phyloP scores from a whole-genome alignment of 2,113 vertebrate species.

The Cyanoramphus novaezelandiae region DNA sequence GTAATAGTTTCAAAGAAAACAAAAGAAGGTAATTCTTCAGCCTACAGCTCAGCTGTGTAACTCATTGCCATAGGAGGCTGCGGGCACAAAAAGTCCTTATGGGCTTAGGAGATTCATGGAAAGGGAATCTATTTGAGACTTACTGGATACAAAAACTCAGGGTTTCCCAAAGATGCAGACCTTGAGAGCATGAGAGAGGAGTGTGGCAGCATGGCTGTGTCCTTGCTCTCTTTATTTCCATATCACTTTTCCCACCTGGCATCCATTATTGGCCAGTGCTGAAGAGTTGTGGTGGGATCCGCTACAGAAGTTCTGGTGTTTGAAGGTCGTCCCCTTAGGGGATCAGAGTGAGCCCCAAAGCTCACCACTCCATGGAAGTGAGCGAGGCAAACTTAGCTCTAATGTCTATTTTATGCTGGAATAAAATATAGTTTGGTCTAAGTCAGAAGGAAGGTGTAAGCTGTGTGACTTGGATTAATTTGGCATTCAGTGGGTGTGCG shows the following conservation, averaged over 20 bases:
- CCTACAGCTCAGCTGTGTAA: not conserved
- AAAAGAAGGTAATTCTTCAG: not conserved
- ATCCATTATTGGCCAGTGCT: not conserved
- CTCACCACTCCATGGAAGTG: not conserved
- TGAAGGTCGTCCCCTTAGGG: not conserved
- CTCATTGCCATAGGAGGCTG: not conserved
- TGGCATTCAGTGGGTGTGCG: conserved; percentile 60
- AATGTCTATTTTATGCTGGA: conserved; percentile 1
- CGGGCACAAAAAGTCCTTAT: fast-evolving
- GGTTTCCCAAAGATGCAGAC: not conserved
- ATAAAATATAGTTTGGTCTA: conserved; percentile 52
- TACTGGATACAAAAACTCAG: not conserved
- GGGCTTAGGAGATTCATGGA: not conserved
- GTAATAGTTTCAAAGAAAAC: not conserved
- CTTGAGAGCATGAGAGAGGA: not conserved
- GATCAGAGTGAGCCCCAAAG: not conserved
- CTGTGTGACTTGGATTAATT: conserved; percentile 65
- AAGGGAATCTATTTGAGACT: not conserved
- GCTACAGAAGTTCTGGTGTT: not conserved
- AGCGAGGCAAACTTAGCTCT: conserved; percentile 3
- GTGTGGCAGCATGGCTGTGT: not conserved
- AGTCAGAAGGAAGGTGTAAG: conserved; percentile 53
- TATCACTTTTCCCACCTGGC: not conserved
- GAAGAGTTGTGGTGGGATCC: not conserved
- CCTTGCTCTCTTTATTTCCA: not conserved